phyloP scores from a whole-genome alignment of 2,888 invertebrate species.

The Callimorpha dominula region DNA sequence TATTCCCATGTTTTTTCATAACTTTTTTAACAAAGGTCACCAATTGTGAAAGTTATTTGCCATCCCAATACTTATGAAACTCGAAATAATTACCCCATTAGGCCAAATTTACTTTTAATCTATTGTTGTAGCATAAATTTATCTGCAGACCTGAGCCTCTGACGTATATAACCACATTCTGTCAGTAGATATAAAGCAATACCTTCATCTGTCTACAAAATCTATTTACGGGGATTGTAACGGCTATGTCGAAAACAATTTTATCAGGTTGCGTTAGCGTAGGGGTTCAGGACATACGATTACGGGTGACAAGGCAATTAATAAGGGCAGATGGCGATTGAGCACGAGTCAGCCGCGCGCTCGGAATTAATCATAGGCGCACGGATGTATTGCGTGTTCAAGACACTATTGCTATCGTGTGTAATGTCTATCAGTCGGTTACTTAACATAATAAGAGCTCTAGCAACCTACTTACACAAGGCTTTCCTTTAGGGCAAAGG shows the following conservation, averaged over 20 bases:
- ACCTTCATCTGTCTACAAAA: constrained; percentile 35
- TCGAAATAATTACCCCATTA: neutral
- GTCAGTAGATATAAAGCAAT: constrained; percentile 34
- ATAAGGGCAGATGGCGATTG: constrained; percentile 86
- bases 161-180: constrained; percentile 20
- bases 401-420: constrained; percentile 41
- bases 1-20: too few relatives aligned
- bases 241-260: constrained; percentile 58
- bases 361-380: constrained; percentile 83
- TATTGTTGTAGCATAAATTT: neutral
- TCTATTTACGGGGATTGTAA: constrained; percentile 48
- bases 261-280: constrained; percentile 60
- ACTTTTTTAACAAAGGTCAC: too few relatives aligned
- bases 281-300: constrained; percentile 74
- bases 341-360: constrained; percentile 83
- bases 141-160: neutral
- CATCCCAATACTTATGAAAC: neutral
- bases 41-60: neutral
- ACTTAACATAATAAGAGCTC: constrained; percentile 7
- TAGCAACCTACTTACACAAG: neutral
- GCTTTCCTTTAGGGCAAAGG: neutral
- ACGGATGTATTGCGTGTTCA: constrained; percentile 65
- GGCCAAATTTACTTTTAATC: neutral
- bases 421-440: constrained; percentile 17
- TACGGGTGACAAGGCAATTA: constrained; percentile 85